phyloP scores from a whole-genome alignment of 2,888 invertebrate species.

The Tipula unca region DNA sequence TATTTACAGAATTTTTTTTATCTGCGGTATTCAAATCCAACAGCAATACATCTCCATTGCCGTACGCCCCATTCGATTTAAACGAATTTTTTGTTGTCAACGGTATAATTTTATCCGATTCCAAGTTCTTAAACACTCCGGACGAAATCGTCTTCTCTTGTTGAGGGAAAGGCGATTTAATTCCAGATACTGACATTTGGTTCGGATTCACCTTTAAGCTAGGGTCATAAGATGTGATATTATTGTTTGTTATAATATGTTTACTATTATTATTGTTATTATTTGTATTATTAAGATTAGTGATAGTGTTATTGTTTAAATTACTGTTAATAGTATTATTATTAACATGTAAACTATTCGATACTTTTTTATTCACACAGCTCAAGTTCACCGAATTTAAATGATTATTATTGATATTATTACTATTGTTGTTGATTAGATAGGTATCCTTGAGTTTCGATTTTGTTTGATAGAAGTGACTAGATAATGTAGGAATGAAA shows the following conservation, averaged over 20 bases:
- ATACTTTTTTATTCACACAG: background rate
- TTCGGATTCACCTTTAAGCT: background rate
- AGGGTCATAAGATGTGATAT: background rate
- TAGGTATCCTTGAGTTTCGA: background rate
- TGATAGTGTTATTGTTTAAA: background rate
- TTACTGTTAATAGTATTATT: slow-evolving; percentile 1
- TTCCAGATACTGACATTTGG: background rate
- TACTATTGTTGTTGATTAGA: background rate
- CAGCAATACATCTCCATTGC: background rate
- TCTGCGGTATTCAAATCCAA: background rate
- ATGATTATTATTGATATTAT: background rate
- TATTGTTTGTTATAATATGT: background rate
- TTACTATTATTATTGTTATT: background rate
- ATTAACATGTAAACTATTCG: background rate
- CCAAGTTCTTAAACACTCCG: background rate
- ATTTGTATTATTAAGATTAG: background rate
- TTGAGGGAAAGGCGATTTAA: background rate
- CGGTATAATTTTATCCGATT: background rate
- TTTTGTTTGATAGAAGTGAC: background rate
- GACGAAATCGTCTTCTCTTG: background rate
- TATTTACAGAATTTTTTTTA: slow-evolving; percentile 26
- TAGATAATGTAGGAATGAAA: background rate
- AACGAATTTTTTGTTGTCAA: background rate
- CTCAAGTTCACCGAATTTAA: background rate
- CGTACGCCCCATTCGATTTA: background rate